phyloP scores from a whole-genome alignment of 2,888 invertebrate genomes.

The Dendrolimus pini region DNA sequence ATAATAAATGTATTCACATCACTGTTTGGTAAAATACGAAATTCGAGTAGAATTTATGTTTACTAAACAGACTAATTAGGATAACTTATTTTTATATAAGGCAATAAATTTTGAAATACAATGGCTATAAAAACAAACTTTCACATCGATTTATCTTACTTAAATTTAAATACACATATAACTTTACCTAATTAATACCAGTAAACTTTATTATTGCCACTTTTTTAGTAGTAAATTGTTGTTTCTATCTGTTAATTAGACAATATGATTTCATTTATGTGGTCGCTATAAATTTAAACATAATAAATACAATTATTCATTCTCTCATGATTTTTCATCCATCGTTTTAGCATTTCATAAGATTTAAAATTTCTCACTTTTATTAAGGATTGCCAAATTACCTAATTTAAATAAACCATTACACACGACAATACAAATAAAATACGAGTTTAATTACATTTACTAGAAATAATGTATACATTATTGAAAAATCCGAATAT shows the following conservation, averaged over 20 bases:
- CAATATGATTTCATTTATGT: conserved; percentile 13
- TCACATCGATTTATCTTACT: not conserved
- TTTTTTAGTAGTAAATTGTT: not conserved
- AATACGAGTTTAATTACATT: not conserved
- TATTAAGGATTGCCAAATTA: conserved; percentile 6
- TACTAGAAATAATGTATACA: conserved; percentile 4
- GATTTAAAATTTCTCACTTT: conserved; percentile 15
- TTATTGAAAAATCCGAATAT: conserved; percentile 20
- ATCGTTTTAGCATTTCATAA: conserved; percentile 30
- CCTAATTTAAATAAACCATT: conserved; percentile 12
- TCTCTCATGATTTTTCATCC: conserved; percentile 34
- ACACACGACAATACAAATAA: not conserved
- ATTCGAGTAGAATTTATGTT: conserved; percentile 20
- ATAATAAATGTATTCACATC: conserved; percentile 12
- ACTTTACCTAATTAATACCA: not conserved
- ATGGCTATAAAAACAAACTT: not conserved
- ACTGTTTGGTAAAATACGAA: conserved; percentile 24
- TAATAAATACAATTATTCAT: conserved; percentile 7
- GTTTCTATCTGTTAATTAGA: conserved; percentile 1
- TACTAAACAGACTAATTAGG: conserved; percentile 16
- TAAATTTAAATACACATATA: not conserved
- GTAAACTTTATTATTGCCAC: conserved; percentile 1
- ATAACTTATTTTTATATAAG: not conserved
- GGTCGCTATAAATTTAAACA: conserved; percentile 22
- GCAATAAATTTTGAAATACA: not conserved